Percentiles rank a stretch among this genome's conserved stretches.
Evolutionary conservation across 2,797 vertebrate genomes (phyloP).

Genomic region (Coilia nasus): DNA sequence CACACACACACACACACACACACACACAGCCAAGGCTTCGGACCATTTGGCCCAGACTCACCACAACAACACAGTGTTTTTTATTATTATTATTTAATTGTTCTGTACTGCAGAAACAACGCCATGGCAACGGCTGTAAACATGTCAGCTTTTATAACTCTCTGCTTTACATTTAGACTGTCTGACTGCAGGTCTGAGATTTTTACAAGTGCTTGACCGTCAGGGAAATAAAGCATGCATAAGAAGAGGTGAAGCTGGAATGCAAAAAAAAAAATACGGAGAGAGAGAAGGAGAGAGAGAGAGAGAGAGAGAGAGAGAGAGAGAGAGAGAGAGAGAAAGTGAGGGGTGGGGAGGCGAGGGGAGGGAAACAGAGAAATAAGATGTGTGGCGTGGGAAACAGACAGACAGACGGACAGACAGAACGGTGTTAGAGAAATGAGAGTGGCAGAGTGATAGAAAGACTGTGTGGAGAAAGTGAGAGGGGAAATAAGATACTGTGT

Average conservation of each 20-base stretch:
- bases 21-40: conserved; percentile 30
- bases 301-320: background rate
- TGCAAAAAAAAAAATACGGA: background rate
- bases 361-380: background rate
- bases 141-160: conserved; percentile 69
- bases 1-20: background rate
- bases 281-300: background rate
- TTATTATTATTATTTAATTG: conserved; percentile 60
- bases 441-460: background rate
- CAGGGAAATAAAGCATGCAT: conserved; percentile 71
- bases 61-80: conserved; percentile 28
- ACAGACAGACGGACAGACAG: background rate
- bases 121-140: conserved; percentile 66
- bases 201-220: conserved; percentile 67
- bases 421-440: background rate
- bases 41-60: conserved; percentile 47
- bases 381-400: background rate
- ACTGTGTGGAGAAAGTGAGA: background rate
- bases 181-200: conserved; percentile 58
- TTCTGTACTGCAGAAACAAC: conserved; percentile 66
- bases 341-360: background rate
- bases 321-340: background rate
- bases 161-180: conserved; percentile 71
- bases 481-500: background rate
- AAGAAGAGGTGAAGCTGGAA: conserved; percentile 49